Evolutionary conservation across 2,113 vertebrate species (phyloP).

Genomic region (Morone saxatilis): DNA sequence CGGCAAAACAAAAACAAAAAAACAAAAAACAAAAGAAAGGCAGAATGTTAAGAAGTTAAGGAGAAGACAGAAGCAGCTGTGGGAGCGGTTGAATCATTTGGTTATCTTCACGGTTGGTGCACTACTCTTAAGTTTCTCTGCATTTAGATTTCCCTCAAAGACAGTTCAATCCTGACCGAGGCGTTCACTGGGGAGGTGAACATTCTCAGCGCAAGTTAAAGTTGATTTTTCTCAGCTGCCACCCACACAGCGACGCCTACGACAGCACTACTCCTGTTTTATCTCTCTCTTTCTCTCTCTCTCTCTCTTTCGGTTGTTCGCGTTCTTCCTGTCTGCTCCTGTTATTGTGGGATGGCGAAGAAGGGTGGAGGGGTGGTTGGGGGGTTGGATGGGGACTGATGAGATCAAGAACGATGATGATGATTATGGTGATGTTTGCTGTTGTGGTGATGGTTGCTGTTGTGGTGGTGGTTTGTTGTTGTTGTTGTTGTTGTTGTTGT

Average conservation of each 20-base stretch:
- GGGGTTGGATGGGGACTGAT: conserved; percentile 70
- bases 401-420: conserved; percentile 60
- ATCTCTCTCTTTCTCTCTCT: conserved; percentile 21
- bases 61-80: conserved; percentile 85
- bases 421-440: conserved; percentile 25
- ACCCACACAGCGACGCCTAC: conserved; percentile 62
- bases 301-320: conserved; percentile 68
- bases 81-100: conserved; percentile 83
- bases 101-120: conserved; percentile 72
- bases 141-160: conserved; percentile 59
- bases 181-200: conserved; percentile 67
- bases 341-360: conserved; percentile 88
- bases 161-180: conserved; percentile 86
- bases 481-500: conserved; percentile 44
- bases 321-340: conserved; percentile 91
- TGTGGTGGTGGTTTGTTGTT: conserved; percentile 25
- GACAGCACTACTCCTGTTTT: conserved; percentile 54
- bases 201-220: conserved; percentile 73
- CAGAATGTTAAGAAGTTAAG: conserved; percentile 77
- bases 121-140: conserved; percentile 71
- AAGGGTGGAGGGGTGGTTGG: conserved; percentile 83
- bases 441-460: conserved; percentile 24
- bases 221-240: conserved; percentile 69
- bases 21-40: conserved; percentile 67
- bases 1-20: conserved; percentile 75